These are phyloP conservation scores for Capromys pilorides DNA, from an alignment of 2,797 vertebrate species.

Conservation along the genomic window DNA sequence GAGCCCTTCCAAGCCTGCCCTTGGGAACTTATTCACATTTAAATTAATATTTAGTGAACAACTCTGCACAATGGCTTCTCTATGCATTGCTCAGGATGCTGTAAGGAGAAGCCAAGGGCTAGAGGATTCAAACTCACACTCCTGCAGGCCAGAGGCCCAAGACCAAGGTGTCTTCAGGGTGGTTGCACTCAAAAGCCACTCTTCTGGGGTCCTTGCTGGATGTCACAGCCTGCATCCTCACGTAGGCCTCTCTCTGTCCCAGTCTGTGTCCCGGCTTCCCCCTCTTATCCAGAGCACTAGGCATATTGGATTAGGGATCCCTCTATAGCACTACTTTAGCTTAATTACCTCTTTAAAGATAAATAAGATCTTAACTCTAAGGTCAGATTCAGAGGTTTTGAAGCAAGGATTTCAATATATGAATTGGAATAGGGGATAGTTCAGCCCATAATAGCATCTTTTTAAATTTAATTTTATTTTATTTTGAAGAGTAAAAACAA, in stretches of 20 bases:
- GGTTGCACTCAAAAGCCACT: neutral
- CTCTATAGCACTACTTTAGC: neutral
- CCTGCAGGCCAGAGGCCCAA: neutral
- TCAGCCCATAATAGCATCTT: no score
- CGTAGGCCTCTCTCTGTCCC: neutral
- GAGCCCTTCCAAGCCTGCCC: neutral
- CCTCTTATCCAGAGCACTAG: neutral
- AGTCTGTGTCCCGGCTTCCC: neutral
- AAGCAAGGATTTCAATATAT: neutral
- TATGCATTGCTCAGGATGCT: fast-evolving
- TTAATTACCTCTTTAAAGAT: neutral
- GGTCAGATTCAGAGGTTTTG: neutral
- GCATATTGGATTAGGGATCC: no score
- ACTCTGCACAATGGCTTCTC: neutral
- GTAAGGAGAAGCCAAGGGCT: neutral
- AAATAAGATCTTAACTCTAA: neutral
- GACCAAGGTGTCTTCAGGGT: neutral
- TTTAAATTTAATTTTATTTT: no score
- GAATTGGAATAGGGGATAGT: neutral
- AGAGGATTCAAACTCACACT: neutral
- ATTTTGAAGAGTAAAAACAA: no score
- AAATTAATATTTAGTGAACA: neutral
- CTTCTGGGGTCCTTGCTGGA: neutral
- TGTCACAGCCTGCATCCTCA: neutral
- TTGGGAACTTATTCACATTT: neutral